Evolutionary conservation across 2,888 invertebrate species (phyloP).

Genomic region (Pachymerium ferrugineum): DNA sequence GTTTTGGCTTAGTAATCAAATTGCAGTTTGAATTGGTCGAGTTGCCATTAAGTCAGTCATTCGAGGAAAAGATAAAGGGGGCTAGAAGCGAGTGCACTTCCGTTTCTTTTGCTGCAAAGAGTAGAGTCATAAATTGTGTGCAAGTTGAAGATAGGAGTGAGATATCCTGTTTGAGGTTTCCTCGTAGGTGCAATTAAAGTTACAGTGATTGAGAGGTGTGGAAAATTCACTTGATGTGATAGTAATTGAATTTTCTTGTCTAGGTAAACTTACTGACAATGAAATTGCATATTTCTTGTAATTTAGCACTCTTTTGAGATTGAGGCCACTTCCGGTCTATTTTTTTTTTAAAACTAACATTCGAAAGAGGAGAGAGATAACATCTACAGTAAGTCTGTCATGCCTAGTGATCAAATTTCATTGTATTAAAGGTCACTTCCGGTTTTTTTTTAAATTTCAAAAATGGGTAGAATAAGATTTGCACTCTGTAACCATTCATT

Average conservation of each 20-base stretch:
- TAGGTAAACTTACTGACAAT: too few relatives aligned
- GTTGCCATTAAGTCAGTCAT: slow-evolving; percentile 8
- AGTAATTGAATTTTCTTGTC: background rate
- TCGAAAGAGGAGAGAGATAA: too few relatives aligned
- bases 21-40: background rate
- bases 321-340: too few relatives aligned
- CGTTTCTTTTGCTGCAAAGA: slow-evolving; percentile 4
- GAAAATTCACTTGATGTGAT: background rate
- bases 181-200: slow-evolving; percentile 13
- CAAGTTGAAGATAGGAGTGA: background rate
- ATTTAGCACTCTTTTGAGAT: too few relatives aligned
- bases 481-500: too few relatives aligned
- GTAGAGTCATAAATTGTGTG: background rate
- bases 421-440: too few relatives aligned
- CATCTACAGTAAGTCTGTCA: too few relatives aligned
- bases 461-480: too few relatives aligned
- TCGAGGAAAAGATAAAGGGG: slow-evolving; percentile 8
- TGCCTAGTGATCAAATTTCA: too few relatives aligned
- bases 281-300: too few relatives aligned
- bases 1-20: background rate
- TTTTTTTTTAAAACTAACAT: too few relatives aligned
- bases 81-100: background rate
- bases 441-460: too few relatives aligned
- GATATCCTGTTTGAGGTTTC: slow-evolving; percentile 13
- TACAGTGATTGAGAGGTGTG: background rate